These are phyloP conservation scores for Callaeas wilsoni DNA, from an alignment of 2,113 vertebrate species.

Conservation along the genomic window DNA sequence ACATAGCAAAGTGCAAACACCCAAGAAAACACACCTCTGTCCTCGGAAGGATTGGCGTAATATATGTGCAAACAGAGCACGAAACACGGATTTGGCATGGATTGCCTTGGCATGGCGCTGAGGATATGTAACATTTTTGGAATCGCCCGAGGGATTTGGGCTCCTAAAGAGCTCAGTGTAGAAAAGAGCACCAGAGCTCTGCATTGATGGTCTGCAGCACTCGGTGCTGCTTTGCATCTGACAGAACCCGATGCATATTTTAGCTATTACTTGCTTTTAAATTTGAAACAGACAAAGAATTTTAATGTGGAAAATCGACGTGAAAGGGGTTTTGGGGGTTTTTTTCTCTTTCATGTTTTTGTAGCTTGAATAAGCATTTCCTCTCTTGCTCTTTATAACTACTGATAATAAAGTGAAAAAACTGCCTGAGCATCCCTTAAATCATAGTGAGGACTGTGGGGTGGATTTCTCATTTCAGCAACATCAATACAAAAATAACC, in stretches of 20 bases:
- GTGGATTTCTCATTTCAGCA: not conserved
- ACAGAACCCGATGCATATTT: not conserved
- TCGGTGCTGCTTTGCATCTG: not conserved
- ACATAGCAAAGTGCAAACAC: not conserved
- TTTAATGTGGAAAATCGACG: not conserved
- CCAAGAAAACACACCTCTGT: not conserved
- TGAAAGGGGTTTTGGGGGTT: not conserved
- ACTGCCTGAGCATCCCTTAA: not conserved
- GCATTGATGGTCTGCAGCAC: not conserved
- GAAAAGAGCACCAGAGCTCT: not conserved
- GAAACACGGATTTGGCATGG: not conserved
- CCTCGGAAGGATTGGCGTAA: not conserved
- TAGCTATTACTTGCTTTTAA: not conserved
- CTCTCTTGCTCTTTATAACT: not conserved
- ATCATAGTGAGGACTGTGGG: not conserved
- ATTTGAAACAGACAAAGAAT: not conserved
- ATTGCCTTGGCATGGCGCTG: not conserved
- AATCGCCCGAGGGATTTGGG: not conserved
- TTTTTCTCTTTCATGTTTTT: not conserved
- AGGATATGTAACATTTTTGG: not conserved
- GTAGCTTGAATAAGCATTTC: not conserved
- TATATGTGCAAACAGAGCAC: not conserved
- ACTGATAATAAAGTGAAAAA: not conserved
- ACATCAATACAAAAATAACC: not conserved
- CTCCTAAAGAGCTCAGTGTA: accelerated